Base-by-base conservation (phyloP, 1,140 invertebrate species). In the Drosophila parvula region DNA sequence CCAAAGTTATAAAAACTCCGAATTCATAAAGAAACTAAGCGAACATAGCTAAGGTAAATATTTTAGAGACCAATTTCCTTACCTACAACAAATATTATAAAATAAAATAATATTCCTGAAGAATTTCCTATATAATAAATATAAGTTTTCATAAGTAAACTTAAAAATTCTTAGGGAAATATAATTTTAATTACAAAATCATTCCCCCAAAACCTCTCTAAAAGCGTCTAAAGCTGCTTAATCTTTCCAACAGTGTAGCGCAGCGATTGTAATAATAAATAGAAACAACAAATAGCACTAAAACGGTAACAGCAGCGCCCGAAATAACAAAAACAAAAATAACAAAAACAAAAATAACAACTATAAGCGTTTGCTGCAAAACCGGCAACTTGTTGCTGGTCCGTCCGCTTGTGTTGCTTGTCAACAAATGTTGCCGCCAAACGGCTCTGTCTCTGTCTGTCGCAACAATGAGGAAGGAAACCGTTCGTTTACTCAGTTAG, bases 391-490 rank as follows among this genome's bases (percentile, higher is more conserved):
- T 78, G 64, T 64, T 78, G 73, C 64, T 50, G 40, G 50, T 30
- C 28, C 6, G 6, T 14, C 3, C 30, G n/a, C 44, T 12, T 16
- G 30, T 51, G 44, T 45, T 45, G 44, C 44, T 45, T 27, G 44
- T 60, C 74, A 70, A 70, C 65, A 76, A 76, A 68, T 67, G 57
- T 70, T 69, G 74, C 74, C 48, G 61, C 48, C 30, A 36, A 53
- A 7, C 50, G 32, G 22, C 50, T 53, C 16, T 34, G 30, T 32
- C 28, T 12, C 48, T 51, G 41, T 51, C 65, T 79, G 58, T 60
- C 76, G 76, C 76, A 79, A 79, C 76, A 78, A 79, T 78, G 75
- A 79, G 76, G 76, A 79, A 79, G 76, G 75, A 79, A 78, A 58
- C 60, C 53, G 62, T 57, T 44, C 30, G 67, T 67, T 70, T 71